Percentiles rank a stretch among this genome's conserved stretches.
Conservation (phyloP, 1,140 invertebrate species). For the Proales similis region DNA sequence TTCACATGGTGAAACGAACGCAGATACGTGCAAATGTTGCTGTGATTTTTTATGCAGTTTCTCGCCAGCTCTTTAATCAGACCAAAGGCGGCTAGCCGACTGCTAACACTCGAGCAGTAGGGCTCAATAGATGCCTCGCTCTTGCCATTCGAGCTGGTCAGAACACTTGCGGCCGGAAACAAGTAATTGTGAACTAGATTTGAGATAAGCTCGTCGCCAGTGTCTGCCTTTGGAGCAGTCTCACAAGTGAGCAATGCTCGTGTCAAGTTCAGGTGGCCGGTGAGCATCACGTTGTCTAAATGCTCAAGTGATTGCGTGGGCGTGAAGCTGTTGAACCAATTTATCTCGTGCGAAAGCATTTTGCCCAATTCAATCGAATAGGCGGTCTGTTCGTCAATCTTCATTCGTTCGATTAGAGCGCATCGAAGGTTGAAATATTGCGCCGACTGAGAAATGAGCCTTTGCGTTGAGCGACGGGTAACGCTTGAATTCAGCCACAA, state of each 20-base stretch:
- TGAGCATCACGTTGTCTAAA: slow-evolving; percentile 54
- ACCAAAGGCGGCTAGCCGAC: slow-evolving; percentile 54
- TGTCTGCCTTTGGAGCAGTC: slow-evolving; percentile 48
- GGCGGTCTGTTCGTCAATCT: slow-evolving; percentile 48
- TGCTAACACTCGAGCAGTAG: slow-evolving; percentile 52
- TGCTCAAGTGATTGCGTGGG: slow-evolving; percentile 45
- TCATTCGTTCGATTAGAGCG: slow-evolving; percentile 50
- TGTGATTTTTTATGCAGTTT: slow-evolving; percentile 48
- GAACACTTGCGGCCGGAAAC: slow-evolving; percentile 51
- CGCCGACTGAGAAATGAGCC: slow-evolving; percentile 51
- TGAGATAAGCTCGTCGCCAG: slow-evolving; percentile 43
- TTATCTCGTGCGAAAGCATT: slow-evolving; percentile 57
- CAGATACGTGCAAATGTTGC: slow-evolving; percentile 49
- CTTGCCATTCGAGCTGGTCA: background rate
- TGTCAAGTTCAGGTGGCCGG: slow-evolving; percentile 55
- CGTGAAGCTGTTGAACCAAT: slow-evolving; percentile 56
- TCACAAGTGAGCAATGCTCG: slow-evolving; percentile 55
- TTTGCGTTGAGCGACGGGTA: slow-evolving; percentile 54
- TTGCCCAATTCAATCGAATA: slow-evolving; percentile 48
- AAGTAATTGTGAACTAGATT: slow-evolving; percentile 53
- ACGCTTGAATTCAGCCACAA: slow-evolving; percentile 56
- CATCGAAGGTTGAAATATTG: slow-evolving; percentile 58
- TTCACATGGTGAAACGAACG: slow-evolving; percentile 55
- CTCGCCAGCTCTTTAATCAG: slow-evolving; percentile 54
- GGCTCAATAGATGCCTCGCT: slow-evolving; percentile 12